Evolutionary conservation across 2,113 vertebrate genomes (phyloP).

Genomic region (Dasyornis broadbenti): DNA sequence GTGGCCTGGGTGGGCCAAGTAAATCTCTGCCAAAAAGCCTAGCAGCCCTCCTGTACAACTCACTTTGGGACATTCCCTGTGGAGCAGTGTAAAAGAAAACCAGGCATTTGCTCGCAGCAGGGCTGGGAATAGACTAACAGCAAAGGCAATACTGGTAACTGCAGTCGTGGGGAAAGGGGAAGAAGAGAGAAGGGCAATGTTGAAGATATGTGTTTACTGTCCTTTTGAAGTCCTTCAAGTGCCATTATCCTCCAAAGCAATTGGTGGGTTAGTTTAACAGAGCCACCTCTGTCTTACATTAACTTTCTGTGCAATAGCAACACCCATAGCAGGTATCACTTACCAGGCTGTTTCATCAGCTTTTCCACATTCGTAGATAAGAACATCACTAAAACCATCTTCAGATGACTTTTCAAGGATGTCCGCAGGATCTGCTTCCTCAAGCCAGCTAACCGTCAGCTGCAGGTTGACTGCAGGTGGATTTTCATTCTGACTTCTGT

Average conservation of each 20-base stretch:
- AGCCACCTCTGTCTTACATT: background rate
- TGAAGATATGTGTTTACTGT: background rate
- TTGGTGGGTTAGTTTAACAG: background rate
- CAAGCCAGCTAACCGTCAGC: background rate
- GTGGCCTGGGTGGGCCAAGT: background rate
- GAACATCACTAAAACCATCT: background rate
- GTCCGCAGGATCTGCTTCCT: background rate
- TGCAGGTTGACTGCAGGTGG: background rate
- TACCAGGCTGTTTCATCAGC: background rate
- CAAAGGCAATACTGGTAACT: background rate
- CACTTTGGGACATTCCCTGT: background rate
- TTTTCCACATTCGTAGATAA: background rate
- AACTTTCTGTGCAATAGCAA: background rate
- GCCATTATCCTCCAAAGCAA: background rate
- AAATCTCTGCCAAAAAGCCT: background rate
- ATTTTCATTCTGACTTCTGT: background rate
- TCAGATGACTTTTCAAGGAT: background rate
- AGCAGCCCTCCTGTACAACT: background rate
- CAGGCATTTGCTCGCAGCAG: accelerated
- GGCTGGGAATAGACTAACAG: background rate
- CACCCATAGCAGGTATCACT: background rate
- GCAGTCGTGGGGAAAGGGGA: background rate
- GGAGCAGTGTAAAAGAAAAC: background rate
- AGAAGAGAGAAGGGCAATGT: background rate
- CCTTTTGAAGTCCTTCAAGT: background rate